Base-by-base conservation (phyloP, 23 tunicate species). In the Trididemnum nubilum region DNA sequence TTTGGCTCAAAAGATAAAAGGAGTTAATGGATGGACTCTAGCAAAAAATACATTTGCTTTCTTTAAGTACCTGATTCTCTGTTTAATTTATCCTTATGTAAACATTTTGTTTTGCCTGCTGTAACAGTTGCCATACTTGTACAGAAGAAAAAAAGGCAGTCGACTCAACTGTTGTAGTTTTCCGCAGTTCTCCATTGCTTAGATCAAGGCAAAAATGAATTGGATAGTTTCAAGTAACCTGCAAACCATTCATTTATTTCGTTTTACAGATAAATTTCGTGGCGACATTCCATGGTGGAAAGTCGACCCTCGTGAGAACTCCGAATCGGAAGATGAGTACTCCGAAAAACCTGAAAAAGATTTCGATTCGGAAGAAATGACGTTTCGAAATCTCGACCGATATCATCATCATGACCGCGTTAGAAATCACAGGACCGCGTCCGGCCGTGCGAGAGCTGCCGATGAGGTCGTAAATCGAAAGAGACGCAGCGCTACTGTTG, bases 261-360 rank as follows among this genome's bases (percentile, higher is more conserved):
- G 23, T 28, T 67, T 31, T 67, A 3, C 38, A 89, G 94, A 89
- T 38, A 71, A 89, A 70, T 84, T 78, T 36, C 61, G 65, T 9
- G 94, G 94, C 36, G 88, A 79, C 29, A 72, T 76, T 5, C 94
- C 94, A 19, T 89, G 94, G 94, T 89, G 94, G 94, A 57, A 50
- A 30, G 60, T 83, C 58, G 87, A 89, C 49, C 94, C 94, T 18
- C 73, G 87, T 0, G 81, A 65, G 7, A 1, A 49, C 9, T 3
- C 32, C 54, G 37, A 32, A 0, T 49, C 39, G 0, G 76, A 81
- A 29, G 75, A 52, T 25, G 9, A 24, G 0, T 5, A n/a, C 26
- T 64, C 22, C 25, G 52, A 52, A 54, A 33, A 0, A 21, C 19
- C n/a, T 15, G 58, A 52, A 3, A 18, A 52, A 18, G 35, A 70